Evolutionary conservation across 2,888 invertebrate species (phyloP).

Genomic region (Phengaris alcon): DNA sequence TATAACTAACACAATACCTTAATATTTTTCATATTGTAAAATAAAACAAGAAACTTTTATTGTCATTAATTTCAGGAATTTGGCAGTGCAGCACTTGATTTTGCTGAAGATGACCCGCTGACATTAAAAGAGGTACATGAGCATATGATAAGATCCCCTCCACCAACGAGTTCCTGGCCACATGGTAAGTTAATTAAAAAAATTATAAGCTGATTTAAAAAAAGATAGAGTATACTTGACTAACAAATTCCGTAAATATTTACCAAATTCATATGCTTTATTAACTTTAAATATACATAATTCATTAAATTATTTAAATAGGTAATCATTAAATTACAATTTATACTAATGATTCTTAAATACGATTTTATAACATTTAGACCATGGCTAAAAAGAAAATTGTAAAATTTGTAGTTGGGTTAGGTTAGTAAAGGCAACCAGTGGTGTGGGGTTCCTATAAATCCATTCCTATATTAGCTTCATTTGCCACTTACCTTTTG

Average conservation of each 20-base stretch:
- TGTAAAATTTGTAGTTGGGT: too few relatives aligned
- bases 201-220: background rate
- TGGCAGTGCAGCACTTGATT: constrained; percentile 70
- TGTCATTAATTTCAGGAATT: constrained; percentile 62
- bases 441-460: too few relatives aligned
- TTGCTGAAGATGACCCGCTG: constrained; percentile 84
- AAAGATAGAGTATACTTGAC: background rate
- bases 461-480: too few relatives aligned
- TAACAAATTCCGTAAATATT: background rate
- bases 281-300: background rate
- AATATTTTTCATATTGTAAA: too few relatives aligned
- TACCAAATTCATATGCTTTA: constrained; percentile 4
- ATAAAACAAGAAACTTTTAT: background rate
- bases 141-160: constrained; percentile 89
- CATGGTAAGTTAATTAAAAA: constrained; percentile 54
- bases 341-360: background rate
- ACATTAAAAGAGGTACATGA: constrained; percentile 89
- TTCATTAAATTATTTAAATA: background rate
- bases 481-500: too few relatives aligned
- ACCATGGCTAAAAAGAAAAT: background rate
- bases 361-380: constrained; percentile 1
- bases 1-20: too few relatives aligned
- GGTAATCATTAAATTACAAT: background rate
- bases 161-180: constrained; percentile 87
- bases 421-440: too few relatives aligned